Evolutionary conservation across 2,888 invertebrate species (phyloP).

Genomic region (Malacosoma neustria): DNA sequence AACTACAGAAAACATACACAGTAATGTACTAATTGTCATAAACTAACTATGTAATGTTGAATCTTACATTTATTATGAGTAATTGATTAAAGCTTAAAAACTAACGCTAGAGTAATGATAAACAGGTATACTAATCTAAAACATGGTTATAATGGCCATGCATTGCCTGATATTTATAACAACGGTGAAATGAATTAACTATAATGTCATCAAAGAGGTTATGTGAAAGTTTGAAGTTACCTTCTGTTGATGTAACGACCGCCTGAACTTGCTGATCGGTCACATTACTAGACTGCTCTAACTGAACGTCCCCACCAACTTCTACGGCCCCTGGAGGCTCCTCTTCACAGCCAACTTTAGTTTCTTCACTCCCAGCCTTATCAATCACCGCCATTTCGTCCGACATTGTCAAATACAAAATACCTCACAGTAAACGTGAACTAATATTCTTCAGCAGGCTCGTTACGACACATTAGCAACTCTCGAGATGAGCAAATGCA

Average conservation of each 20-base stretch:
- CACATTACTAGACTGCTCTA: slow-evolving; percentile 23
- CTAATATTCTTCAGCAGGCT: slow-evolving; percentile 28
- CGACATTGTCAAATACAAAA: slow-evolving; percentile 62
- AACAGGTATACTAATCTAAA: too few species aligned
- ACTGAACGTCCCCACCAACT: slow-evolving; percentile 23
- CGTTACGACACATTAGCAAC: slow-evolving; percentile 46
- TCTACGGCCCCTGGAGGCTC: slow-evolving; percentile 26
- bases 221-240: slow-evolving; percentile 47
- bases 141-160: too few species aligned
- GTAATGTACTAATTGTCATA: too few species aligned
- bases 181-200: too few species aligned
- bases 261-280: slow-evolving; percentile 21
- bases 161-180: too few species aligned
- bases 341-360: slow-evolving; percentile 36
- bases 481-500: slow-evolving; percentile 45
- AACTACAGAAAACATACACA: too few species aligned
- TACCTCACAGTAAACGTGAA: slow-evolving; percentile 27
- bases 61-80: too few species aligned
- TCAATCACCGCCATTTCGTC: slow-evolving; percentile 69
- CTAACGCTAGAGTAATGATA: too few species aligned
- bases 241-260: slow-evolving; percentile 23
- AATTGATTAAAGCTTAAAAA: too few species aligned
- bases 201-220: slow-evolving; percentile 52
- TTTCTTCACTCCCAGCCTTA: slow-evolving; percentile 50
- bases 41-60: too few species aligned